Evolutionary conservation across 2,113 vertebrate genomes (phyloP).

Genomic region (Lampris megalopsis): DNA sequence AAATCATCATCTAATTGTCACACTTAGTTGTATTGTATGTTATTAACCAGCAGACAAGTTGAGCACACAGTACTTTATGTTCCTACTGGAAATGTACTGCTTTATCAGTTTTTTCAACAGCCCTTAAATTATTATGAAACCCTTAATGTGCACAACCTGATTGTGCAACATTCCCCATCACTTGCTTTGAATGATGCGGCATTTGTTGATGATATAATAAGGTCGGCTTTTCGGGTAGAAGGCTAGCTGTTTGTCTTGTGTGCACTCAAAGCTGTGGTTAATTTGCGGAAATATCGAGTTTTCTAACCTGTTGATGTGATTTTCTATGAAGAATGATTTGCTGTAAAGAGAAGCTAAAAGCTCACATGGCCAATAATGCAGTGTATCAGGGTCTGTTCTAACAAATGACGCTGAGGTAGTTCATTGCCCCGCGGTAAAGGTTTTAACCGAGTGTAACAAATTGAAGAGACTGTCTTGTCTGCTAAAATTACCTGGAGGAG

Average conservation of each 20-base stretch:
- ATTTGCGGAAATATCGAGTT: neutral
- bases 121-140: conserved; percentile 49
- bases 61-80: conserved; percentile 54
- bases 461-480: neutral
- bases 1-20: too few relatives aligned
- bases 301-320: neutral
- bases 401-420: neutral
- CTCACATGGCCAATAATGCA: neutral
- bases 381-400: neutral
- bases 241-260: neutral
- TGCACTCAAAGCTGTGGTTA: neutral
- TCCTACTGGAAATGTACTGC: conserved; percentile 53
- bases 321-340: neutral
- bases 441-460: neutral
- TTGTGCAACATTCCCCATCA: conserved; percentile 42
- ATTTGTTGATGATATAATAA: conserved; percentile 49
- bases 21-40: conserved; percentile 11
- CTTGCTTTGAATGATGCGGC: conserved; percentile 38
- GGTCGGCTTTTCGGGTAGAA: conserved; percentile 22
- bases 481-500: neutral
- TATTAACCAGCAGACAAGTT: conserved; percentile 47
- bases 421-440: neutral
- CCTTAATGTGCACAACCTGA: conserved; percentile 45
- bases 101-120: conserved; percentile 47
- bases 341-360: neutral